Evolutionary conservation across 2,113 vertebrate species (phyloP).

Genomic region (Apteryx mantelli): DNA sequence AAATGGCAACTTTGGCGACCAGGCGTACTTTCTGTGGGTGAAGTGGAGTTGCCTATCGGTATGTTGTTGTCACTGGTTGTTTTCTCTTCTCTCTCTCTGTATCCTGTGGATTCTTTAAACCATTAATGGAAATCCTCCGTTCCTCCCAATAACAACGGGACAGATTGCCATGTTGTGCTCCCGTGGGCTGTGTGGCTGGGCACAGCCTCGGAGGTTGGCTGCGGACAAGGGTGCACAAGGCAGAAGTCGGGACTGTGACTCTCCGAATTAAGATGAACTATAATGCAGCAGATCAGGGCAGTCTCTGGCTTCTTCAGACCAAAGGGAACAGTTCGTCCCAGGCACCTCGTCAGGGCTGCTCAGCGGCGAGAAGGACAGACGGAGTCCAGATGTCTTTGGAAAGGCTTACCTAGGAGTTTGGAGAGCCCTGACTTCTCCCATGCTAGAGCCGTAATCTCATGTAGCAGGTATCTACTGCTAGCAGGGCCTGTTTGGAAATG

Average conservation of each 20-base stretch:
- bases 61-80: background rate
- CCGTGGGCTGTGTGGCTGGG: background rate
- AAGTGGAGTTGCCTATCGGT: background rate
- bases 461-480: background rate
- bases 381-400: background rate
- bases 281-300: background rate
- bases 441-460: accelerated
- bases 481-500: background rate
- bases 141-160: background rate
- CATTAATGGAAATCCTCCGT: background rate
- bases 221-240: background rate
- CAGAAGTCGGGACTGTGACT: background rate
- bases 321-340: background rate
- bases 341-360: background rate
- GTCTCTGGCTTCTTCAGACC: background rate
- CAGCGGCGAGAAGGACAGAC: background rate
- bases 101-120: background rate
- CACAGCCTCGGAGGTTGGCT: background rate
- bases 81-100: background rate
- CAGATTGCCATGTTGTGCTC: background rate
- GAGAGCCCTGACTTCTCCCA: background rate
- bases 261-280: background rate
- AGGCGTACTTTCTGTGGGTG: background rate
- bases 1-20: background rate
- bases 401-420: background rate